Base-by-base conservation (phyloP, 2,888 invertebrate genomes). In the Acrobasis consociella region DNA sequence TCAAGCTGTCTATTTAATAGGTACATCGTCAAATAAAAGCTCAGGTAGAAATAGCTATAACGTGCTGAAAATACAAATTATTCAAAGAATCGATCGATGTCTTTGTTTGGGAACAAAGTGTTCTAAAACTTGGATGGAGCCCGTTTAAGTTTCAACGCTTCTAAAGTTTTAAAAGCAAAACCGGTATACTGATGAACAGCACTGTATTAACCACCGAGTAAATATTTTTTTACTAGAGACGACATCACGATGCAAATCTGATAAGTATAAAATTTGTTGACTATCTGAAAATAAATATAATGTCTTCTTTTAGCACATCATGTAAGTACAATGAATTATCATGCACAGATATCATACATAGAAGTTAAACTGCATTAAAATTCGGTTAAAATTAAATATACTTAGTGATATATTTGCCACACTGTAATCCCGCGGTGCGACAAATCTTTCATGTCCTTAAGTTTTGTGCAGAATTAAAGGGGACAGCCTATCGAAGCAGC, bases 21-120 rank as follows among this genome's bases (percentile, higher is more conserved):
- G 13, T 11, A 22, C 1, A n/a, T 46, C 11, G 46, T n/a, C 46
- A 7, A 46, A 13, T n/a, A 5, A 13, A 46, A 46, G 46, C 7
- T 13, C n/a, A 11, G 13, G 46, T 46, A n/a, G 11, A n/a, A 46
- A 46, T n/a, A 46, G 2, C 13, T 46, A 46, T 16, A 17, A 50
- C 13, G 52, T 31, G 13, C 31, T n/a, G 39, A 42, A 56, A 42
- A 39, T 17, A 22, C 17, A 11, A 56, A 56, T 56, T 56, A 42
- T 56, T 56, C 17, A 22, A 56, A 42, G 13, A 46, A 42, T 15
- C 56, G 17, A 56, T 56, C 56, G 56, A 42, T 17, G 17, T 56
- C 22, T 16, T 56, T 56, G 42, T 56, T 56, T 56, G 11, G 8
- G 56, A 56, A 56, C 56, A 56, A 56, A 56, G 56, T 56, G 56